Evolutionary conservation across 2,113 vertebrate species (phyloP), one percentile per base, ranked within the genome.

Genomic region (Pan troglodytes): DNA sequence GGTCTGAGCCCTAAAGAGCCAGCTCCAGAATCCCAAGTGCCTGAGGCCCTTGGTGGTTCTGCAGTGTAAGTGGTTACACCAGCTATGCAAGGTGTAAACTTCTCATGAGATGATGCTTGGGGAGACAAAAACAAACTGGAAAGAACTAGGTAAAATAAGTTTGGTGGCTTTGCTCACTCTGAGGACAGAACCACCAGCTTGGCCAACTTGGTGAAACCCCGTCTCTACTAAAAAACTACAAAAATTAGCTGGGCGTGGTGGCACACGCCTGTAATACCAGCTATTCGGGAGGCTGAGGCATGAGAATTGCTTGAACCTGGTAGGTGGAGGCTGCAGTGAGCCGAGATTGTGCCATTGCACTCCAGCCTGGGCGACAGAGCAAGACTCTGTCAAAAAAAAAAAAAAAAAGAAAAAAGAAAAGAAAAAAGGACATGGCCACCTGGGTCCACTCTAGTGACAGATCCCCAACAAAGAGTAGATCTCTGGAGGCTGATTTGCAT

Each of bases 91-190:
- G 97, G 76, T 98, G 97, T 98, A 97, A 98, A 98, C 98, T 98
- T 98, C 99, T 99, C 96, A 82, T 97, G 98, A 99, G 98, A 98
- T 98, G 98, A 98, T 43, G 98, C 97, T 98, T 98, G 92, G 97
- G 98, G 98, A 98, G 97, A 98, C 83, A 67, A 98, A 99, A 99
- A 99, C 98, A 96, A 98, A 98, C 98, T 98, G 96, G 98, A 97
- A 99, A 99, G 99, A 99, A 99, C 99, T 99, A 99, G 99, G 99
- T 99, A 99, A 99, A 98, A 99, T 98, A 98, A 99, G 98, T 99
- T 99, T 99, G 97, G 99, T 99, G 99, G 99, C 99, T 99, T 99
- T 99, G 99, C 99, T 99, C 99, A 99, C 99, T 99, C 99, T 99
- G n/a, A 99, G 99, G 99, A 99, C 99, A 99, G 99, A 99, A 45